Conservation (phyloP, 1,140 invertebrate genomes). For the Hylyphantes graminicola region DNA sequence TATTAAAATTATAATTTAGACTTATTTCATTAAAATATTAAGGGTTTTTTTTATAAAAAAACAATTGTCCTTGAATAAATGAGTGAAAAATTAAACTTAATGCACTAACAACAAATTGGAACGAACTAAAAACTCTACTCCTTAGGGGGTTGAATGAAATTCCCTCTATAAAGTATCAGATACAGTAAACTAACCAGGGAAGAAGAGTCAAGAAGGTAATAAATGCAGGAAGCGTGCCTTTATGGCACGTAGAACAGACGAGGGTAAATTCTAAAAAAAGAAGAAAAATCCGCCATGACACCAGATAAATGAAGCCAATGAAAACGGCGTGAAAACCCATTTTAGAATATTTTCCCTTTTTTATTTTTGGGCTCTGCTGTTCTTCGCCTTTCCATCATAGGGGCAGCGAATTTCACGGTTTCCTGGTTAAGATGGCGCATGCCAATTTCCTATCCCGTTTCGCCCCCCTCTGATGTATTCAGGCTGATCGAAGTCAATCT, state of each 20-base stretch:
- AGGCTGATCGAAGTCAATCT: slow-evolving; percentile 28
- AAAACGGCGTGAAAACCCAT: slow-evolving; percentile 32
- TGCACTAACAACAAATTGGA: no score
- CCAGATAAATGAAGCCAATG: slow-evolving; percentile 57
- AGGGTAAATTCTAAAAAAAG: slow-evolving; percentile 25
- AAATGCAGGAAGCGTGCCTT: slow-evolving; percentile 39
- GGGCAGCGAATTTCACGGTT: slow-evolving; percentile 51
- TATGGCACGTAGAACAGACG: slow-evolving; percentile 37
- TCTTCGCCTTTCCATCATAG: slow-evolving; percentile 6
- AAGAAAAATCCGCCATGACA: slow-evolving; percentile 25
- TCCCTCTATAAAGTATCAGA: slow-evolving; percentile 39
- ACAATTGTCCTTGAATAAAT: no score
- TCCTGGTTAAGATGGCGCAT: slow-evolving; percentile 46
- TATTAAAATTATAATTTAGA: no score
- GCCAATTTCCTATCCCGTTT: slow-evolving; percentile 25
- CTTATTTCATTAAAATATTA: no score
- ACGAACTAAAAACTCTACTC: no score
- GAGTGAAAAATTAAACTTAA: no score
- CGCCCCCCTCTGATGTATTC: not conserved
- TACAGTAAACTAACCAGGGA: slow-evolving; percentile 1
- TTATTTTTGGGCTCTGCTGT: not conserved
- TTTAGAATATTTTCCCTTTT: slow-evolving; percentile 18
- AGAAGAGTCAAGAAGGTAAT: slow-evolving; percentile 33
- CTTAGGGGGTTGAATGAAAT: no score
- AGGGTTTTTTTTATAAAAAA: no score